A percentile compares a stretch with the other conserved stretches of the same genome.
These are phyloP conservation scores for Lepidocyrtoides sp. DNA, from an alignment of 2,888 invertebrate genomes.

Conservation along the genomic window DNA sequence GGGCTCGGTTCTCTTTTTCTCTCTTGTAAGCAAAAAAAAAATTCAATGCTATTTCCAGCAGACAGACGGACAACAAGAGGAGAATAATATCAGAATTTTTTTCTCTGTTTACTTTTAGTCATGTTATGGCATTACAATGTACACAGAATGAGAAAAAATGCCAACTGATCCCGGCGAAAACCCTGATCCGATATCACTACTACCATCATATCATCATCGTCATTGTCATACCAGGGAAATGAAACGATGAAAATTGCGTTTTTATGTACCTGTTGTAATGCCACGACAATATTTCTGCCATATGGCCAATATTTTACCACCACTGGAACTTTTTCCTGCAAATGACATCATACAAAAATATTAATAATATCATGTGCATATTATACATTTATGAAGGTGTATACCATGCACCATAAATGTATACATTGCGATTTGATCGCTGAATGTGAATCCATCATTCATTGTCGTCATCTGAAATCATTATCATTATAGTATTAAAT, in stretches of 20 bases:
- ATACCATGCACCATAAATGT: background rate
- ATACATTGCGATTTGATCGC: constrained; percentile 44
- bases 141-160: constrained; percentile 4
- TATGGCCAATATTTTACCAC: background rate
- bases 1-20: constrained; percentile 44
- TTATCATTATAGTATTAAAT: constrained; percentile 78
- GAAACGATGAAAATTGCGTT: constrained; percentile 38
- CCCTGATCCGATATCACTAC: constrained; percentile 8
- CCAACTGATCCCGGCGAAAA: background rate
- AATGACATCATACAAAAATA: constrained; percentile 35
- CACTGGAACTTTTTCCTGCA: background rate
- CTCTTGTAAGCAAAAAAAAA: background rate
- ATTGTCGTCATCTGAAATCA: constrained; percentile 51
- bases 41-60: background rate
- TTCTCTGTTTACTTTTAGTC: background rate
- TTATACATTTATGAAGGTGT: no score
- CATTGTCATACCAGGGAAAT: background rate
- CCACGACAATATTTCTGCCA: constrained; percentile 20
- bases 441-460: constrained; percentile 65
- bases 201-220: no score
- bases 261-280: constrained; percentile 73
- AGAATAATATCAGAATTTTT: constrained; percentile 45
- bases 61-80: background rate
- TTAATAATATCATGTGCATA: no score
- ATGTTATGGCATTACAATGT: constrained; percentile 45